Evolutionary conservation across 1,140 invertebrate species (phyloP).

Genomic region (Eufriesea mexicana): DNA sequence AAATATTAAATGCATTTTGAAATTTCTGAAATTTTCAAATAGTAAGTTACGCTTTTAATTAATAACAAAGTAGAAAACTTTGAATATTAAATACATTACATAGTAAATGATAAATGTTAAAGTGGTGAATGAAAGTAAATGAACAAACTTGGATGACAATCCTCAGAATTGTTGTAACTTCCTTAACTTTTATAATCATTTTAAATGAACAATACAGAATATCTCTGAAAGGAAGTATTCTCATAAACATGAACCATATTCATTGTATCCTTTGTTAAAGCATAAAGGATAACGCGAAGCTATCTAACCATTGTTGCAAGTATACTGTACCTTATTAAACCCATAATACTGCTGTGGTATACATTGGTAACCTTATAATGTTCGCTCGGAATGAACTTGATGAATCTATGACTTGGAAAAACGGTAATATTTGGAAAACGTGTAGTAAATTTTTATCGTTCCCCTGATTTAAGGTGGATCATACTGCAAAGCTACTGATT

Average conservation of each 20-base stretch:
- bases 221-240: background rate
- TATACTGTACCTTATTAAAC: conserved; percentile 38
- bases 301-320: conserved; percentile 21
- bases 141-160: too few relatives aligned
- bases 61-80: too few relatives aligned
- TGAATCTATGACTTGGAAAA: conserved; percentile 30
- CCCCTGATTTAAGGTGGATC: conserved; percentile 27
- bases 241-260: background rate
- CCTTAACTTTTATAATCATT: too few relatives aligned
- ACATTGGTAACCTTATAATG: background rate
- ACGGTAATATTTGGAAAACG: too few relatives aligned
- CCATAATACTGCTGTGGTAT: background rate
- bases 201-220: background rate
- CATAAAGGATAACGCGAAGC: conserved; percentile 16
- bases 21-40: too few relatives aligned
- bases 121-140: too few relatives aligned
- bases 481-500: conserved; percentile 37
- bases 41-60: too few relatives aligned
- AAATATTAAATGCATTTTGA: too few relatives aligned
- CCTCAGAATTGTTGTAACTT: too few relatives aligned
- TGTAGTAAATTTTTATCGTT: conserved; percentile 6
- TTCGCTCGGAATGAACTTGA: conserved; percentile 24
- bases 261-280: background rate
- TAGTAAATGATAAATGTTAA: too few relatives aligned
- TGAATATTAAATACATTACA: too few relatives aligned